Base-by-base conservation (phyloP, 2,797 vertebrate species). In the Danio choprae region DNA sequence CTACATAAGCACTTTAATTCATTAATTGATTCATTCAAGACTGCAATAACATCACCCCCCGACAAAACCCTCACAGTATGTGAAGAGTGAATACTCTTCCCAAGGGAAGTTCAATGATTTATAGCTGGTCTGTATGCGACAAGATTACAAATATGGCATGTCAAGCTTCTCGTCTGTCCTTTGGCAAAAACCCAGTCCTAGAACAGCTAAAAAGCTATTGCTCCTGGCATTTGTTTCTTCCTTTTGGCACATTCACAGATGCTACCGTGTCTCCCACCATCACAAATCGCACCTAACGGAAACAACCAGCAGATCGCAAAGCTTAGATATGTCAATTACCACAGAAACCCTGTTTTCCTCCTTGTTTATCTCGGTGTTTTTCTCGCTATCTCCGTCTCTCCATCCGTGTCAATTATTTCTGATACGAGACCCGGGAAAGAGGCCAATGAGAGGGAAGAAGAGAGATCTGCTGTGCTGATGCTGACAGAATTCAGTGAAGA, bases 291-390 rank as follows among this genome's bases (percentile, higher is more conserved):
- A 55, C 22, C 1, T 8, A 58, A 65, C 16, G 8, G 38, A 48
- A 67, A 65, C 59, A 29, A 55, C 3, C 15, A 7, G 13, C 38
- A 53, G 50, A 50, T 40, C 60, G 9, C 43, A 46, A 20, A 46
- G 29, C 50, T 74, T 74, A 71, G 78, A 80, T 50, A 59, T 81
- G 53, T 68, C 64, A 81, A 41, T 75, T 58, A 69, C 62, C 62
- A 55, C 6, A 29, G 4, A 46, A 70, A 60, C 55, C 20, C n/a
- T 69, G 18, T 55, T 79, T 22, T 20, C 29, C 2, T 29, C 12
- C 29, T 56, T 29, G 55, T 79, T 71, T 62, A 60, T 60, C 56
- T 12, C 44, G 53, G 18, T 62, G 13, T 59, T 70, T 70, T 60
- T 59, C 55, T 56, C 36, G 41, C 74, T 77, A 55, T 65, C 50